phyloP scores from a whole-genome alignment of 2,113 vertebrate genomes.

The Lepus europaeus region DNA sequence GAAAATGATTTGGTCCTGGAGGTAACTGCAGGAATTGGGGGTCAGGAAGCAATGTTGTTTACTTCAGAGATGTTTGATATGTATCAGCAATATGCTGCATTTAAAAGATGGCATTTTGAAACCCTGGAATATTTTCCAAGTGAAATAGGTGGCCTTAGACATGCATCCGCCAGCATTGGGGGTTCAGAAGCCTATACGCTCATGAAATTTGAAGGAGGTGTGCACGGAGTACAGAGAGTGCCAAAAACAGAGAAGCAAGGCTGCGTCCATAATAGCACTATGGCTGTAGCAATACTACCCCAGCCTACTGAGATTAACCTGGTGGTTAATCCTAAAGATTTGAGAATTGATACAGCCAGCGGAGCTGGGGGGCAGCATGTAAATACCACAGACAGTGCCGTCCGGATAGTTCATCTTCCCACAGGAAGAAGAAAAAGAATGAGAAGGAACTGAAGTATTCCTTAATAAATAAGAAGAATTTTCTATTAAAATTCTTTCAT shows the following conservation, averaged over 20 bases:
- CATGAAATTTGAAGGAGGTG: conserved; percentile 97
- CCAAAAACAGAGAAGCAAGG: conserved; percentile 97
- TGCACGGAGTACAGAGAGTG: conserved; percentile 97
- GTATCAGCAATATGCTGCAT: conserved; percentile 94
- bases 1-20: conserved; percentile 94
- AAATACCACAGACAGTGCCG: conserved; percentile 98
- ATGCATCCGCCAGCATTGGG: conserved; percentile 92
- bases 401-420: conserved; percentile 96
- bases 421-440: conserved; percentile 84
- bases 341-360: conserved; percentile 97
- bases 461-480: conserved; percentile 59
- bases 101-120: conserved; percentile 96
- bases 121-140: conserved; percentile 93
- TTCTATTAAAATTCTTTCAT: conserved; percentile 75
- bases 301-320: conserved; percentile 95
- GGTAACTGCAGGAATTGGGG: conserved; percentile 95
- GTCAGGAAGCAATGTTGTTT: conserved; percentile 98
- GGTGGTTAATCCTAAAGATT: conserved; percentile 94
- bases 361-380: conserved; percentile 99
- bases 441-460: conserved; percentile 50
- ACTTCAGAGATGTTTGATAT: conserved; percentile 96
- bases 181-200: conserved; percentile 92
- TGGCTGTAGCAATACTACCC: conserved; percentile 95
- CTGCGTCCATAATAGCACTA: conserved; percentile 97
- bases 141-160: conserved; percentile 96